Evolutionary conservation across 2,113 vertebrate species (phyloP), one percentile per base, ranked within the genome.

Genomic region (Turnix velox): DNA sequence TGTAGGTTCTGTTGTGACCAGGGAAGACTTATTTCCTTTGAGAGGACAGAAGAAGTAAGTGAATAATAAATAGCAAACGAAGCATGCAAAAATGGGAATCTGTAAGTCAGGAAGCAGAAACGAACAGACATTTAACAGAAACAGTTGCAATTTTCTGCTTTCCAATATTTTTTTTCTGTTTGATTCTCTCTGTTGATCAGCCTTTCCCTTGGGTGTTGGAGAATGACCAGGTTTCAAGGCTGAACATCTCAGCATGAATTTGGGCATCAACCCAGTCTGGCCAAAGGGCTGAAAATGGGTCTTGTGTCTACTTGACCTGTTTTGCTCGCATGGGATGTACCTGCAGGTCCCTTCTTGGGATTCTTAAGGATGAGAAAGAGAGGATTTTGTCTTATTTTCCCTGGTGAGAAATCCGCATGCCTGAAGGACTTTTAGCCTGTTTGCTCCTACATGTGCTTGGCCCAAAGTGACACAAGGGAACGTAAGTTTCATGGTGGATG

Each of bases 341-440:
- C 81, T 57, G 43, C 62, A 49, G 62, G 23, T 27, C 39, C 25
- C 14, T 37, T 15, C 45, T 25, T 27, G 35, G 14, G 12, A 8
- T 12, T 46, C 45, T 46, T 31, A 8, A 13, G 25, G 31, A 7
- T 14, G 11, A 30, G 10, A 18, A 25, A 71, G 20, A 55, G 24
- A 61, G 6, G 7, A 3, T 0, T 43, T 78, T 18, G 23, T 49
- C 76, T 35, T 14, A 59, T 85, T 40, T 49, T 18, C 24, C 77
- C 14, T 35, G 51, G 23, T 62, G 58, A 43, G 46, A 33, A 88
- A 57, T 23, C 16, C 27, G 62, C 37, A 13, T 37, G 11, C n/a
- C 35, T 33, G 13, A 4, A 37, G 22, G 11, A 9, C 6, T 81
- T 3, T 5, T 6, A 4, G 4, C 0, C 31, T 18, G 2, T 62